Evolutionary conservation across 1,140 invertebrate species (phyloP), one percentile per base, ranked within the genome.

Genomic region (Aethina tumida): DNA sequence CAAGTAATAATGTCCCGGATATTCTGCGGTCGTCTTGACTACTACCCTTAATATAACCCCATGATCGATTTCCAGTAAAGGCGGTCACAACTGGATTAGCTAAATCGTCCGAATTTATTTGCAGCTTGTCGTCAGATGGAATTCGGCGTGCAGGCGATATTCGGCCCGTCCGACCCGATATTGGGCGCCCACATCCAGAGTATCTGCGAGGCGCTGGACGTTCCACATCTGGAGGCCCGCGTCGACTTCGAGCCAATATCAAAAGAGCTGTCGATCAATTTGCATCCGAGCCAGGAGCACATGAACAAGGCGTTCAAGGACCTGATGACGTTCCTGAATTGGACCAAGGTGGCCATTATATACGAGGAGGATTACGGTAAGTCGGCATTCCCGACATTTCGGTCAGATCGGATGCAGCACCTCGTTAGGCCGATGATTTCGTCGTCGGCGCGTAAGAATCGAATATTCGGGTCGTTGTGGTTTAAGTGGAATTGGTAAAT

Each of bases 321-420:
- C 56, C 70, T 94, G 27, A 87, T 94, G 64, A 68, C 73, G 14
- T 91, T 87, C 58, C 71, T 93, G 18, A 92, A 93, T 59, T 96
- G 91, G 91, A 91, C 86, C 5, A 79, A 81, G 64, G 87, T 94
- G 47, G 90, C 88, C 1, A 84, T 97, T 43, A 77, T 97, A 19
- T 95, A 95, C 55, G 91, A 97, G 62, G 84, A 92, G 55, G 79
- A 84, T 60, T 79, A 81, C 49, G 81, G 84, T 85, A 59, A 70
- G 69, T 40, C 19, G 9, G 2, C 18, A 6, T 27, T 12, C 9
- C 31, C 14, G 6, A n/a, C 6, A n/a, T n/a, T n/a, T n/a, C n/a
- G n/a, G n/a, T n/a, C n/a, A n/a, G n/a, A n/a, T n/a, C n/a, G n/a
- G n/a, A n/a, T n/a, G n/a, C n/a, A n/a, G n/a, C n/a, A n/a, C n/a